phyloP scores from a whole-genome alignment of 2,888 invertebrate genomes.

The Globia sparganii region DNA sequence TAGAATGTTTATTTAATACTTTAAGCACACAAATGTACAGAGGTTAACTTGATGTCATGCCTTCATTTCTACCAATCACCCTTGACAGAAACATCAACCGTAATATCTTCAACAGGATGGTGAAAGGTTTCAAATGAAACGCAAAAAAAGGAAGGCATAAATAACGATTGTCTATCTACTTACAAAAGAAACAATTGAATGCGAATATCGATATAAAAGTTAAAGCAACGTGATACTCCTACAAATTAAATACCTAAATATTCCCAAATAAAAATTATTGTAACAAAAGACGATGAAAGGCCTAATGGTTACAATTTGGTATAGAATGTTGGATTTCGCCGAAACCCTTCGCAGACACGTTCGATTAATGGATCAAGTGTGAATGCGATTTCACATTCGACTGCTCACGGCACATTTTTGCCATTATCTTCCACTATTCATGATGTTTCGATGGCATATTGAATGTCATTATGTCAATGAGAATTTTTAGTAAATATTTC shows the following conservation, averaged over 20 bases:
- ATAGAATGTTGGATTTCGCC: slow-evolving; percentile 41
- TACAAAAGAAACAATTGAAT: background rate
- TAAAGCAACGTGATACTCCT: background rate
- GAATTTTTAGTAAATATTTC: slow-evolving; percentile 74
- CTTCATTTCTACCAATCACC: too few relatives aligned
- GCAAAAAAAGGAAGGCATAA: background rate
- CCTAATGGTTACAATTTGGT: slow-evolving; percentile 44
- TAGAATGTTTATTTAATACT: too few relatives aligned
- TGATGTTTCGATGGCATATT: slow-evolving; percentile 80
- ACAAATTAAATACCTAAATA: background rate
- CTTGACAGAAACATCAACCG: too few relatives aligned
- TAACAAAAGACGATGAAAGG: slow-evolving; percentile 36
- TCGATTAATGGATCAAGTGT: slow-evolving; percentile 63
- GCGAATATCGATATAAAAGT: background rate
- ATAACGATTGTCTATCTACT: background rate
- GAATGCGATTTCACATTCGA: slow-evolving; percentile 70
- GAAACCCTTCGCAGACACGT: slow-evolving; percentile 48
- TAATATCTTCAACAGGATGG: too few relatives aligned
- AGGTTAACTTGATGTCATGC: too few relatives aligned
- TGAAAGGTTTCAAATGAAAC: background rate
- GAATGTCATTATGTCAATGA: slow-evolving; percentile 78
- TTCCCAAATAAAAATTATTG: slow-evolving; percentile 10
- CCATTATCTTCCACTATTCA: slow-evolving; percentile 80
- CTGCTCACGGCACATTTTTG: slow-evolving; percentile 60
- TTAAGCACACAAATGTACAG: too few relatives aligned